Base-by-base conservation (phyloP, 2,113 vertebrate species). In the Psilopsiagon aurifrons region DNA sequence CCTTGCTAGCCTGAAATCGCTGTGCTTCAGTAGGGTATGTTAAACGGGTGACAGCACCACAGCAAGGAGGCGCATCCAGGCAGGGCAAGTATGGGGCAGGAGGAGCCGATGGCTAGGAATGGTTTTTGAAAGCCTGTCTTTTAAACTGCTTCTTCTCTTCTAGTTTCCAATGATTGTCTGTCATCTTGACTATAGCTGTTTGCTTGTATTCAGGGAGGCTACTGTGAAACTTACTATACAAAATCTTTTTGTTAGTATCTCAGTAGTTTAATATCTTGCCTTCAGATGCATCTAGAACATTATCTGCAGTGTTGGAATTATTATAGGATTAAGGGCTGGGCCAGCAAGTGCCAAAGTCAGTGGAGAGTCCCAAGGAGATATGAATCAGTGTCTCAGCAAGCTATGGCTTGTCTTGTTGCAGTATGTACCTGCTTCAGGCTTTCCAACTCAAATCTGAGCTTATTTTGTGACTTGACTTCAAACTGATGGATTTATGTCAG, bases 251-350 rank as follows among this genome's bases (percentile, higher is more conserved):
- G 22, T 62, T 83, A 75, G 2, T 74, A 28, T 73, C 17, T 80
- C 41, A 44, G 9, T 67, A 51, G 15, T 62, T 82, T 59, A 78
- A 20, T 29, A 79, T 25, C 2, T 73, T 41, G 49, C 52, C 12
- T 85, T 60, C 62, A 88, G 35, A 75, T 79, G 20, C 24, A 46
- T 79, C 69, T 57, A 64, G 70, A 91, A 80, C 15, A 8, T 85
- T 86, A n/a, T 73, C 22, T 41, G 35, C 27, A 33, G 52, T 0
- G 1, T 64, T 92, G 60, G 54, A 16, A 33, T 87, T 83, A 59
- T 79, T 87, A 41, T 6, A 85, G 75, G 87, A 93, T 94, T 91
- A 97, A 90, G 68, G 70, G 79, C 75, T 86, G 59, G 87, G 64
- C 43, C 28, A 67, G 71, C 37, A 86, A 83, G 37, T 85, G 54